Conservation (phyloP, 2,888 invertebrate genomes). For the Coremacera marginata region DNA sequence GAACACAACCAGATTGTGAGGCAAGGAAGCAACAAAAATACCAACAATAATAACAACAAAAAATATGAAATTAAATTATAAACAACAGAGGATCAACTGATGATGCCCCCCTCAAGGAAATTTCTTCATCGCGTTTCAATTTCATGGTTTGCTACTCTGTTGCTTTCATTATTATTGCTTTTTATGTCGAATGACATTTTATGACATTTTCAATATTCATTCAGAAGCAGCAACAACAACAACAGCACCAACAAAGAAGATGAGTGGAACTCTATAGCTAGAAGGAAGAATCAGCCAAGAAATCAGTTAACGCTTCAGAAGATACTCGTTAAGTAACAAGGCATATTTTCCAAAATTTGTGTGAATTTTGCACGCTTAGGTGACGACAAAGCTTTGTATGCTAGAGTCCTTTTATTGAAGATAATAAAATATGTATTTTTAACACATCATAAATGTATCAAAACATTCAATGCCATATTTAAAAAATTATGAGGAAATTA, state of each 20-base stretch:
- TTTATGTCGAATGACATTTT: constrained; percentile 29
- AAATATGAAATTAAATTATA: constrained; percentile 28
- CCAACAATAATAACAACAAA: constrained; percentile 18
- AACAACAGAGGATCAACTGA: constrained; percentile 13
- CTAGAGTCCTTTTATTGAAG: too few relatives aligned
- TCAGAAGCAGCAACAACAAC: neutral
- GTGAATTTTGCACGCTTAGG: too few relatives aligned
- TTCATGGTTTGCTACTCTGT: constrained; percentile 64
- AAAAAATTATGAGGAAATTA: too few relatives aligned
- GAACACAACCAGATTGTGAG: too few relatives aligned
- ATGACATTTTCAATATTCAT: constrained; percentile 35
- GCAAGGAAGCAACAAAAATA: neutral
- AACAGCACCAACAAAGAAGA: neutral
- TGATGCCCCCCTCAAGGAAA: neutral
- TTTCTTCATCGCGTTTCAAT: constrained; percentile 65
- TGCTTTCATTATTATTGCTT: constrained; percentile 35
- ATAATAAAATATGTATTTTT: too few relatives aligned
- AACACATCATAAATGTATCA: too few relatives aligned
- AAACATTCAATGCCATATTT: too few relatives aligned
- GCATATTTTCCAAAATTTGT: neutral
- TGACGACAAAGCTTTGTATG: too few relatives aligned
- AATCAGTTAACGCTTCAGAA: neutral
- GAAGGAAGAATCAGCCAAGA: neutral
- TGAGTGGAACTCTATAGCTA: neutral
- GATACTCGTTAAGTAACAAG: too few relatives aligned